phyloP scores from a whole-genome alignment of 2,113 vertebrate genomes.

The Hippocampus guttulatus region DNA sequence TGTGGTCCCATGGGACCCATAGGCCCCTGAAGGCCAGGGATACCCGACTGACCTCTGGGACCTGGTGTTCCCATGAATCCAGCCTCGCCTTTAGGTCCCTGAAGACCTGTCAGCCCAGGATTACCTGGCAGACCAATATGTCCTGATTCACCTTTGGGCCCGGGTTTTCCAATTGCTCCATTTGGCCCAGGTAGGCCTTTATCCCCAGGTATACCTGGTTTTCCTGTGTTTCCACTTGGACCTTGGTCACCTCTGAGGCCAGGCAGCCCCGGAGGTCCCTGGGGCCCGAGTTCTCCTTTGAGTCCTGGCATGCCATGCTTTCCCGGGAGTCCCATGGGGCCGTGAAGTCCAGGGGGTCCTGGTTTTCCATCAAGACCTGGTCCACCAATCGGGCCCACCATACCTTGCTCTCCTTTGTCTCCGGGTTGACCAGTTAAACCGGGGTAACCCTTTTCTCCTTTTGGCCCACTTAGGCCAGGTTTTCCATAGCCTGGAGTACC shows the following conservation, averaged over 20 bases:
- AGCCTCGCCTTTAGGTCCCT: conserved; percentile 82
- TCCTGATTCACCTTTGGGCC: conserved; percentile 91
- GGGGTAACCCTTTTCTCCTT: conserved; percentile 85
- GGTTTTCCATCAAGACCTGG: conserved; percentile 79
- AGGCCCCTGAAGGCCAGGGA: conserved; percentile 89
- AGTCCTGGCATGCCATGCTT: conserved; percentile 84
- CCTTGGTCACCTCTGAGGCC: conserved; percentile 90
- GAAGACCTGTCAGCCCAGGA: conserved; percentile 76
- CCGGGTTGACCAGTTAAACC: conserved; percentile 82
- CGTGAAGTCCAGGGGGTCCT: conserved; percentile 82
- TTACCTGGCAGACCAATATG: conserved; percentile 84
- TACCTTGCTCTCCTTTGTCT: conserved; percentile 84
- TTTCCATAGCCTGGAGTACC: conserved; percentile 88
- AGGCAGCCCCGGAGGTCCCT: conserved; percentile 82
- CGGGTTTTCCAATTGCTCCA: conserved; percentile 82
- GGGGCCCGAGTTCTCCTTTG: conserved; percentile 85
- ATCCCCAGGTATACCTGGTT: conserved; percentile 85
- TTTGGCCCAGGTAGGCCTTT: conserved; percentile 82
- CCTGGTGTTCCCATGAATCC: conserved; percentile 86
- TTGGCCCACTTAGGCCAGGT: conserved; percentile 83
- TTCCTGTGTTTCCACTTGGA: conserved; percentile 79
- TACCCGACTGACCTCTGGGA: conserved; percentile 86
- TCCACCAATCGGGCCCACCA: conserved; percentile 78
- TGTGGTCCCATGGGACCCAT: conserved; percentile 93
- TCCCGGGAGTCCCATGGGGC: conserved; percentile 89